phyloP scores from a whole-genome alignment of 2,113 vertebrate genomes.

The Regulus satrapa region DNA sequence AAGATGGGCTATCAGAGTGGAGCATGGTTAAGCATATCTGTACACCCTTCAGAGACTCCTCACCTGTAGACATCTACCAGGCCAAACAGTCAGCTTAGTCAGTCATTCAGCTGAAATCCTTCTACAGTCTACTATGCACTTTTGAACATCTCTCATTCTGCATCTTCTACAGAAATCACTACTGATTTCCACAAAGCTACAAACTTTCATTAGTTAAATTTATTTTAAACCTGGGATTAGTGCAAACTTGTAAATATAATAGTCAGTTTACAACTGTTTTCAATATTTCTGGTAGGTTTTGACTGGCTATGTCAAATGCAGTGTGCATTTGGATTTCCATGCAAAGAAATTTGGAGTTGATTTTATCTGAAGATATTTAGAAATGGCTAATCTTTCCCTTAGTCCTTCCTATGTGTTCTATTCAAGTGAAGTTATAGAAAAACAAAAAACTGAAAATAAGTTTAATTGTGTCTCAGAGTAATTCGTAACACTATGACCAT shows the following conservation, averaged over 20 bases:
- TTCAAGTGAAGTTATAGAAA: background rate
- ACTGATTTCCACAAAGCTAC: background rate
- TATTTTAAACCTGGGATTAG: background rate
- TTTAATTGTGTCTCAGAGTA: background rate
- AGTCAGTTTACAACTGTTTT: background rate
- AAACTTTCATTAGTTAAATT: background rate
- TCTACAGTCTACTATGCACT: background rate
- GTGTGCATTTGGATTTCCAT: background rate
- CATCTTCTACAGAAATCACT: background rate
- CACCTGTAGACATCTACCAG: background rate
- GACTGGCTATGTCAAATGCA: background rate
- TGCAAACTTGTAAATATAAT: background rate
- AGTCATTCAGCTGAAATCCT: background rate
- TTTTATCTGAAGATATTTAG: background rate
- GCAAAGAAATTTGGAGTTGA: too few species aligned
- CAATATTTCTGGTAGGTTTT: background rate
- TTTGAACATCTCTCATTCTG: background rate
- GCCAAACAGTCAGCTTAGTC: background rate
- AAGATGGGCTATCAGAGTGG: background rate
- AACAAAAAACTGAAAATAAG: background rate
- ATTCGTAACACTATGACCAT: background rate
- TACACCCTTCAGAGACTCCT: background rate
- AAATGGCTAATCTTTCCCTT: background rate
- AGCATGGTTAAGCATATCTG: background rate
- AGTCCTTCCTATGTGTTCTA: background rate